These are phyloP conservation scores for Axis porcinus DNA, from an alignment of 2,113 vertebrate species.

Conservation along the genomic window DNA sequence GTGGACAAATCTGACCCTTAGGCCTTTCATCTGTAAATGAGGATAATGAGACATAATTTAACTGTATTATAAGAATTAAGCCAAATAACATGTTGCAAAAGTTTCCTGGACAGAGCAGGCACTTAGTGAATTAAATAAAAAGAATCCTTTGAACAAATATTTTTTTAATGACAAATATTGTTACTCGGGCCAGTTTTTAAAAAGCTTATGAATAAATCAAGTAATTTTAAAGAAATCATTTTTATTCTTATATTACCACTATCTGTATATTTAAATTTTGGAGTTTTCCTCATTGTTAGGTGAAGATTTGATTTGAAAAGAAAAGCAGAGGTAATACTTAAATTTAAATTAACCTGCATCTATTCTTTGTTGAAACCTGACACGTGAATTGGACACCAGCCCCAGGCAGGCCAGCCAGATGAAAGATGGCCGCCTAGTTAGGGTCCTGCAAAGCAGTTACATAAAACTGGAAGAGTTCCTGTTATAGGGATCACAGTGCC, in stretches of 20 bases:
- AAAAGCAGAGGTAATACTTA: not conserved
- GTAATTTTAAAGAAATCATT: not conserved
- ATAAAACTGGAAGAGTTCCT: not conserved
- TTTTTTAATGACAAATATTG: not conserved
- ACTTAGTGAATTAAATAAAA: not conserved
- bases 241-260: not conserved
- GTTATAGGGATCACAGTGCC: not conserved
- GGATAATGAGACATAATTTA: not conserved
- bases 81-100: not conserved
- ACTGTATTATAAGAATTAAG: not conserved
- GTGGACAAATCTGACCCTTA: not conserved
- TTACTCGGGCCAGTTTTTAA: not conserved
- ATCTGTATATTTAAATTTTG: not conserved
- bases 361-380: not conserved
- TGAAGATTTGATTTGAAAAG: not conserved
- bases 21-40: not conserved
- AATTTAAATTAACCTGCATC: not conserved
- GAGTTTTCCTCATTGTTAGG: not conserved
- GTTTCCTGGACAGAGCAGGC: not conserved
- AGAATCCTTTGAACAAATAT: not conserved
- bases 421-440: not conserved
- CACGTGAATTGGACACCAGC: not conserved
- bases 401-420: not conserved
- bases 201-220: not conserved
- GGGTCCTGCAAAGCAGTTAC: not conserved